A percentile compares a stretch with the other conserved stretches of the same genome.
Conservation (phyloP, 2,888 invertebrate species). For the Leucophenga maculata region DNA sequence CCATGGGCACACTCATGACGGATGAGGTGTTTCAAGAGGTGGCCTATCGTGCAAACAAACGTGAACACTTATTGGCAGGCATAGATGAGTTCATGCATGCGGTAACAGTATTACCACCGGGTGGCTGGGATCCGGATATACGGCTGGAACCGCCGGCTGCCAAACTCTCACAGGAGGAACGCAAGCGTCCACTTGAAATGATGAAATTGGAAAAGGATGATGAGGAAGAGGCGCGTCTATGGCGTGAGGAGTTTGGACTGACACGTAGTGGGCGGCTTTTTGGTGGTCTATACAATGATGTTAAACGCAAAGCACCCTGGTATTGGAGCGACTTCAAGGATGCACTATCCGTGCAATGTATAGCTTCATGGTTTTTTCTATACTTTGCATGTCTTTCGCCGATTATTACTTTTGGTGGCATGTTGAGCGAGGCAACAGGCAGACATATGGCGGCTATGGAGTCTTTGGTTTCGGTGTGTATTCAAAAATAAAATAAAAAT, state of each 20-base stretch:
- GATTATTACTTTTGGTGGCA: slow-evolving; percentile 97
- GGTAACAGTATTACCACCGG: slow-evolving; percentile 95
- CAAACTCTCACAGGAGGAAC: slow-evolving; percentile 89
- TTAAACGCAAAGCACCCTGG: slow-evolving; percentile 92
- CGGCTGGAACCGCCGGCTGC: slow-evolving; percentile 94
- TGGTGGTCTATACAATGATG: slow-evolving; percentile 92
- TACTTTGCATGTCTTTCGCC: slow-evolving; percentile 98
- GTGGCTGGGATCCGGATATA: slow-evolving; percentile 97
- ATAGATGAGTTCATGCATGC: slow-evolving; percentile 97
- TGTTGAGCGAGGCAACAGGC: slow-evolving; percentile 94
- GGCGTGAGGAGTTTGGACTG: slow-evolving; percentile 88
- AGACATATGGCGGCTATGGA: slow-evolving; percentile 96
- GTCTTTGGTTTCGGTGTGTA: slow-evolving; percentile 86
- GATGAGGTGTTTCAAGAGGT: slow-evolving; percentile 99
- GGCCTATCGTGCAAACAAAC: slow-evolving; percentile 91
- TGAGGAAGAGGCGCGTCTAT: slow-evolving; percentile 86
- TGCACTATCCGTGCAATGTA: slow-evolving; percentile 90
- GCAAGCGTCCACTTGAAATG: slow-evolving; percentile 87
- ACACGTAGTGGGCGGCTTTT: slow-evolving; percentile 88
- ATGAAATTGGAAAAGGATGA: slow-evolving; percentile 80
- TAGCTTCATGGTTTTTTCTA: slow-evolving; percentile 97
- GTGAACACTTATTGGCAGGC: slow-evolving; percentile 92
- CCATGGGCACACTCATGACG: slow-evolving; percentile 98
- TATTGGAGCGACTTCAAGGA: slow-evolving; percentile 90
- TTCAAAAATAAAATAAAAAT: too few relatives aligned